These are phyloP conservation scores for Macquaria australasica DNA, from an alignment of 2,113 vertebrate genomes.

Conservation along the genomic window DNA sequence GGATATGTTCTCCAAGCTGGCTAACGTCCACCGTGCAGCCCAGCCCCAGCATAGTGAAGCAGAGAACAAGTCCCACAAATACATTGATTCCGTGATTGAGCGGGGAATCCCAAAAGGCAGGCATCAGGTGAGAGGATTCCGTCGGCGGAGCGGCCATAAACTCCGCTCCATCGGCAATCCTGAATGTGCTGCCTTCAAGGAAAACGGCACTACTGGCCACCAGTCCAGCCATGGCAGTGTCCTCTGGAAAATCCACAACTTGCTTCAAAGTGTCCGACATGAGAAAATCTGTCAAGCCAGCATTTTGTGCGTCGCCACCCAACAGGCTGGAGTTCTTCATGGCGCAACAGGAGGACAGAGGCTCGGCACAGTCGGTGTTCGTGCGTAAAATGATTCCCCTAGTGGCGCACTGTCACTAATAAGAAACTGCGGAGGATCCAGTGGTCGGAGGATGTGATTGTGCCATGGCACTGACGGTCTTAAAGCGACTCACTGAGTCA, in stretches of 20 bases:
- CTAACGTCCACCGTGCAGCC: conserved; percentile 94
- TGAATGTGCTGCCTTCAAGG: conserved; percentile 21
- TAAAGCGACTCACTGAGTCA: conserved; percentile 52
- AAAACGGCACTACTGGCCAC: conserved; percentile 46
- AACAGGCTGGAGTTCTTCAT: conserved; percentile 79
- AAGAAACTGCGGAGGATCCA: conserved; percentile 32
- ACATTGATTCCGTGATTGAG: conserved; percentile 93
- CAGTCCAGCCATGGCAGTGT: conserved; percentile 34
- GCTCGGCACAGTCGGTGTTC: conserved; percentile 38
- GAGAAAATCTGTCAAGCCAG: conserved; percentile 37
- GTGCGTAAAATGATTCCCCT: conserved; percentile 68
- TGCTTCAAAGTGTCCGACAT: conserved; percentile 40
- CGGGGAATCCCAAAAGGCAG: conserved; percentile 89
- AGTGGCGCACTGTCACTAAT: conserved; percentile 58
- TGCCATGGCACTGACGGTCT: conserved; percentile 52
- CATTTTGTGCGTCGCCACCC: conserved; percentile 22
- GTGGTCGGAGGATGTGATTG: conserved; percentile 47
- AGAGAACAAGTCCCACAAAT: conserved; percentile 92
- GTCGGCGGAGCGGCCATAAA: conserved; percentile 63
- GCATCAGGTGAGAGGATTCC: conserved; percentile 66
- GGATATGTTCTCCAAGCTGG: conserved; percentile 91
- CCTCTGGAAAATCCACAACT: conserved; percentile 12
- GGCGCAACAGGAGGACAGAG: conserved; percentile 60
- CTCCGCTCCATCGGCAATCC: conserved; percentile 44
- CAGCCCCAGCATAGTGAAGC: conserved; percentile 95